Evolutionary conservation across 2,888 invertebrate genomes (phyloP).

Genomic region (Scaptomyza cyrtandrae): DNA sequence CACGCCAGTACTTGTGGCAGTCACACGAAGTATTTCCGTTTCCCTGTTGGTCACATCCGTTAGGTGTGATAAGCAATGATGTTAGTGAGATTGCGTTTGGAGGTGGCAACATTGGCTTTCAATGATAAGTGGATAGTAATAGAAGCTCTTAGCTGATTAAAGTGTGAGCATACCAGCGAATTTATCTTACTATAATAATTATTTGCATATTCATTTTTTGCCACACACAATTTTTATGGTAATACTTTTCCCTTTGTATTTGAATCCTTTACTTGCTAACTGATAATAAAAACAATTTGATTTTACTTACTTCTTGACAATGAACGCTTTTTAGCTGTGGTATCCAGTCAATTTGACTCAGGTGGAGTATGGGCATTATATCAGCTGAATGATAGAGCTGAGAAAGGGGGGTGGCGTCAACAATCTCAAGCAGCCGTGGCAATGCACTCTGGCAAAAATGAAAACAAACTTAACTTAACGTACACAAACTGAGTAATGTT

Average conservation of each 20-base stretch:
- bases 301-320: conserved; percentile 83
- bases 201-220: background rate
- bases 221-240: too few species aligned
- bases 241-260: background rate
- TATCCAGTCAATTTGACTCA: conserved; percentile 75
- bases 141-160: conserved; percentile 19
- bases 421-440: conserved; percentile 7
- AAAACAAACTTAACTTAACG: background rate
- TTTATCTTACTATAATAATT: background rate
- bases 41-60: conserved; percentile 8
- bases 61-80: background rate
- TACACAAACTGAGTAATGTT: conserved; percentile 7
- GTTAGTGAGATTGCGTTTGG: background rate
- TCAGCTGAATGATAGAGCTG: conserved; percentile 9
- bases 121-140: background rate
- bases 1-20: conserved; percentile 26
- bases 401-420: background rate
- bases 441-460: background rate
- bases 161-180: too few species aligned
- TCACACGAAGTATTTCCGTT: conserved; percentile 29
- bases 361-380: conserved; percentile 75
- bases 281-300: background rate
- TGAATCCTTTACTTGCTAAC: background rate
- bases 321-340: conserved; percentile 70
- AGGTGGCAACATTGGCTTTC: conserved; percentile 6